Conservation (phyloP, 2,113 vertebrate species). For the Osmerus mordax region DNA sequence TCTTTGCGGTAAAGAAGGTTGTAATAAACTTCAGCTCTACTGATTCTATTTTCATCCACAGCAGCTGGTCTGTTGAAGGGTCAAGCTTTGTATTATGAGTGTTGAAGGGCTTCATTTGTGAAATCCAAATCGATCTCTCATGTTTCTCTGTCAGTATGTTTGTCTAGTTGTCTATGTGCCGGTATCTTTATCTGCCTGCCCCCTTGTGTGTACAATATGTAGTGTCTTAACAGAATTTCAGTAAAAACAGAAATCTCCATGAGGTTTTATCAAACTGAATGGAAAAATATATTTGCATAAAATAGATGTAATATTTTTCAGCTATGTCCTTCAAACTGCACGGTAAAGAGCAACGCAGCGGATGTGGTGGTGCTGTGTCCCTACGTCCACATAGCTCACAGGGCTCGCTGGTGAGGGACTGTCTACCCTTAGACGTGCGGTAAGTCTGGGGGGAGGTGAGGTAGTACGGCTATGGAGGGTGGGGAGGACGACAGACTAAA, state of each 20-base stretch:
- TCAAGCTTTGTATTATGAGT: background rate
- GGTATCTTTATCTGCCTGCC: too few species aligned
- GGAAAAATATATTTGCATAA: constrained; percentile 21
- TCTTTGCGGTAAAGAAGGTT: constrained; percentile 17
- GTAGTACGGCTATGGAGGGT: constrained; percentile 37
- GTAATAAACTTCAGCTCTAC: background rate
- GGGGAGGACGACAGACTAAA: too few species aligned
- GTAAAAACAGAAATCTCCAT: background rate
- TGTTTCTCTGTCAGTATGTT: too few species aligned
- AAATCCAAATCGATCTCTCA: too few species aligned
- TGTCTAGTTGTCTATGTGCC: too few species aligned
- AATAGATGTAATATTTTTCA: constrained; percentile 9
- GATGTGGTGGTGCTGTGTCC: constrained; percentile 22
- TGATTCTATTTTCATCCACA: constrained; percentile 3
- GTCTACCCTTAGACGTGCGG: constrained; percentile 56
- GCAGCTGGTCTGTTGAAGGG: background rate
- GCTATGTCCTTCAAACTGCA: constrained; percentile 33
- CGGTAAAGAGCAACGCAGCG: constrained; percentile 20
- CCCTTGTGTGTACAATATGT: too few species aligned
- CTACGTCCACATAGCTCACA: constrained; percentile 54
- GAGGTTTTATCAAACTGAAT: constrained; percentile 1
- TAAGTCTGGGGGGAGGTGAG: constrained; percentile 40
- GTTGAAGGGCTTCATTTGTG: too few species aligned
- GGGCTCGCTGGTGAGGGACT: constrained; percentile 69
- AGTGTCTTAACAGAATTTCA: too few species aligned